phyloP scores from a whole-genome alignment of 2,113 vertebrate genomes.

The Gavia stellata region DNA sequence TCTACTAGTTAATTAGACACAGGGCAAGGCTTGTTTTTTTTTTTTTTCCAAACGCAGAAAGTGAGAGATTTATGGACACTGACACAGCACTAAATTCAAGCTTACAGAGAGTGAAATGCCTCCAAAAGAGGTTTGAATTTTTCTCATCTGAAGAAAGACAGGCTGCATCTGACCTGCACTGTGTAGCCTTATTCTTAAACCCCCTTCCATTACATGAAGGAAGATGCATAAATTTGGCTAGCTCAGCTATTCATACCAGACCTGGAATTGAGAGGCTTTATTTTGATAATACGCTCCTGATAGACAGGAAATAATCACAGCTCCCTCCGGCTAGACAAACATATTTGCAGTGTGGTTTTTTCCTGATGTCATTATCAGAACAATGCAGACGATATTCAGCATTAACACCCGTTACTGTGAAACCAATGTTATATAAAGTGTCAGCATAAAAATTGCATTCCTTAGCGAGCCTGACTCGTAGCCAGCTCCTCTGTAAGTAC shows the following conservation, averaged over 20 bases:
- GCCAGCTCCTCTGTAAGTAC: neutral
- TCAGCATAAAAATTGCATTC: neutral
- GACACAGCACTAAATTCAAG: neutral
- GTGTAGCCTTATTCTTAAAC: neutral
- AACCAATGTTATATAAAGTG: neutral
- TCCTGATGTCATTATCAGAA: neutral
- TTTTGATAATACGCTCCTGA: neutral
- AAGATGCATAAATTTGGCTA: neutral
- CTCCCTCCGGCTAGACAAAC: neutral
- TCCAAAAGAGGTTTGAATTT: neutral
- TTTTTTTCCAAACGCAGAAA: neutral
- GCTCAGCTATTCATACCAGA: neutral
- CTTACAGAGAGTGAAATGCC: neutral
- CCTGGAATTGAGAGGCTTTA: neutral
- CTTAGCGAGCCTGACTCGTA: neutral
- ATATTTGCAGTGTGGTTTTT: neutral
- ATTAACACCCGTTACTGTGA: neutral
- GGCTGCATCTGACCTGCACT: neutral
- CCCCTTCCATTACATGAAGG: neutral
- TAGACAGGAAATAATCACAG: neutral
- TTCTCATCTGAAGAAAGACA: neutral
- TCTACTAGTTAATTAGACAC: neutral
- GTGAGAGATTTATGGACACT: neutral
- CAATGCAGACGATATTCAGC: neutral
- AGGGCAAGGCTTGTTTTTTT: neutral